These are phyloP conservation scores for Heliconius hewitsoni DNA, from an alignment of 1,140 invertebrate genomes.

Conservation along the genomic window DNA sequence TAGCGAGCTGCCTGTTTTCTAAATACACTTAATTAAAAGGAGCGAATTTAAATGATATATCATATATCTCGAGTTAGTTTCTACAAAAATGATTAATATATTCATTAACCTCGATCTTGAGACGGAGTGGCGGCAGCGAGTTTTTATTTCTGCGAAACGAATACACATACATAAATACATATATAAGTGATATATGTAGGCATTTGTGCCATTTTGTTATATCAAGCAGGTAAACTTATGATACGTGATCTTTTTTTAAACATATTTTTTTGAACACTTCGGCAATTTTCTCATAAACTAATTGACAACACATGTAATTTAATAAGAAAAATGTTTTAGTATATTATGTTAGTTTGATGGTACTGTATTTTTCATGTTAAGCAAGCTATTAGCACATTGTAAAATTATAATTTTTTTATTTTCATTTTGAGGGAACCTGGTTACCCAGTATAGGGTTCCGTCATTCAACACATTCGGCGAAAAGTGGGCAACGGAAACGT, in stretches of 20 bases:
- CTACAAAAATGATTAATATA: slow-evolving; percentile 41
- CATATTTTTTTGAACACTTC: neutral
- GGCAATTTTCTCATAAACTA: too few relatives aligned
- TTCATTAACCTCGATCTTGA: slow-evolving; percentile 44
- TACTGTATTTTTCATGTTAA: too few relatives aligned
- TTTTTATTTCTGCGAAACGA: slow-evolving; percentile 19
- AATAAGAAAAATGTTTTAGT: too few relatives aligned
- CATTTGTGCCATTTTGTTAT: neutral
- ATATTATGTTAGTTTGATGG: too few relatives aligned
- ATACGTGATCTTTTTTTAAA: neutral
- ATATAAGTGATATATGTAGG: neutral
- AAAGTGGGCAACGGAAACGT: too few relatives aligned
- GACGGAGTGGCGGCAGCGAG: slow-evolving; percentile 44
- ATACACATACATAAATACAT: neutral
- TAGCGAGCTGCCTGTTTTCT: neutral
- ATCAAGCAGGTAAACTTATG: neutral
- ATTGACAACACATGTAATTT: too few relatives aligned
- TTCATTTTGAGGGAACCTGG: too few relatives aligned
- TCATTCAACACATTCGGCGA: too few relatives aligned
- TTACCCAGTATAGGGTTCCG: too few relatives aligned
- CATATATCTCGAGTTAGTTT: slow-evolving; percentile 38
- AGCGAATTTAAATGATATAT: slow-evolving; percentile 37
- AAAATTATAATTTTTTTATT: too few relatives aligned
- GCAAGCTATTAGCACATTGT: too few relatives aligned
- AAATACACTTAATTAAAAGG: slow-evolving; percentile 37